A percentile compares a stretch with the other conserved stretches of the same genome.
phyloP scores from a whole-genome alignment of 2,113 vertebrate genomes.

The Labeo catla region DNA sequence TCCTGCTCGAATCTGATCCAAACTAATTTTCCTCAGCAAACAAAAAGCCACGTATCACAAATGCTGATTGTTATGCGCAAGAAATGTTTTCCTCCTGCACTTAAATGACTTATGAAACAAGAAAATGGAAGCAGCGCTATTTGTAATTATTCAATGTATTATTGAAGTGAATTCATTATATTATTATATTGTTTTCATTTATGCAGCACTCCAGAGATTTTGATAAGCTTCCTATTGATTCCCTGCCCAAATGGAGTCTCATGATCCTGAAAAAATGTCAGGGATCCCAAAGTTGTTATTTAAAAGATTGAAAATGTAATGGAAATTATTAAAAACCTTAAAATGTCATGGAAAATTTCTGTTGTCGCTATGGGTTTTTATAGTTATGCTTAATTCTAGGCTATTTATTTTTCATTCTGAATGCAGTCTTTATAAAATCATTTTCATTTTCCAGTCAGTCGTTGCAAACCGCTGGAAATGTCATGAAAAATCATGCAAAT shows the following conservation, averaged over 20 bases:
- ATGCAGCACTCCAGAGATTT: constrained; percentile 3
- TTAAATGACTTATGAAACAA: background rate
- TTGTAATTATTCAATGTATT: constrained; percentile 7
- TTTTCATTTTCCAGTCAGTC: background rate
- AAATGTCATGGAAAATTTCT: background rate
- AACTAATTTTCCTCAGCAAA: constrained; percentile 4
- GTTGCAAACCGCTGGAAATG: background rate
- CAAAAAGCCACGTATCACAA: constrained; percentile 4
- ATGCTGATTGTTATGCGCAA: background rate
- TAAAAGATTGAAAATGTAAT: background rate
- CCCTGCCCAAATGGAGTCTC: background rate
- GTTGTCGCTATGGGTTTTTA: too few species aligned
- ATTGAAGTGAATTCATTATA: constrained; percentile 13
- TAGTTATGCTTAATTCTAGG: background rate
- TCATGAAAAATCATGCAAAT: background rate
- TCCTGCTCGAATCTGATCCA: constrained; percentile 14
- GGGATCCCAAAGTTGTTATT: background rate
- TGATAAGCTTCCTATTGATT: constrained; percentile 16
- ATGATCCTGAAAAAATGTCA: background rate
- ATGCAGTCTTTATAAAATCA: background rate
- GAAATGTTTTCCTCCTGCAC: background rate
- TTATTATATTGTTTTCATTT: background rate
- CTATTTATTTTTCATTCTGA: background rate
- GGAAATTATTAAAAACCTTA: background rate
- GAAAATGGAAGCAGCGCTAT: background rate